Evolutionary conservation across 2,113 vertebrate species (phyloP).

Genomic region (Cyanoderma ruficeps): DNA sequence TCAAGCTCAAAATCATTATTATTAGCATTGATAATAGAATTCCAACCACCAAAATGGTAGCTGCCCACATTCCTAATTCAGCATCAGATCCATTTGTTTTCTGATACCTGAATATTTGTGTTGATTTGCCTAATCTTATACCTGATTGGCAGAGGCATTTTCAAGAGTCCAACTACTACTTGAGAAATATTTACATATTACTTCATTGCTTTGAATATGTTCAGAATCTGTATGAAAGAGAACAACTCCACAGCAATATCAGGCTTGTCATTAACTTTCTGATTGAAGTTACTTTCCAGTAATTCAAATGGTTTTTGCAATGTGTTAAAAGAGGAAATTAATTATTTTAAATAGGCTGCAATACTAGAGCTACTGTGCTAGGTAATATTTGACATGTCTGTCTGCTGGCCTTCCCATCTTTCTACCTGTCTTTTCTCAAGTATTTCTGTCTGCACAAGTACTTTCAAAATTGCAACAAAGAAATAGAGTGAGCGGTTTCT

Average conservation of each 20-base stretch:
- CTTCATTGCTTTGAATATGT: constrained; percentile 5
- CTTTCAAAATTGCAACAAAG: constrained; percentile 32
- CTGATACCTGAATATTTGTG: constrained; percentile 12
- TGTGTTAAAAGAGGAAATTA: background rate
- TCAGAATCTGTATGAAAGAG: constrained; percentile 25
- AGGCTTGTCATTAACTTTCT: background rate
- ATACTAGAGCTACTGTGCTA: background rate
- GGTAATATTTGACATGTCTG: background rate
- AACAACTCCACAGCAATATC: background rate
- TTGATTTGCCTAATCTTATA: constrained; percentile 3
- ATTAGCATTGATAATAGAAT: background rate
- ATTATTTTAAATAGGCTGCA: background rate
- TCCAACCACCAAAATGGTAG: background rate
- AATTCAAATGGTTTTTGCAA: constrained; percentile 15
- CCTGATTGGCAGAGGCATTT: constrained; percentile 22
- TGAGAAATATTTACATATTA: constrained; percentile 4
- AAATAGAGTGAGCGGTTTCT: constrained; percentile 37
- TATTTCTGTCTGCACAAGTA: background rate
- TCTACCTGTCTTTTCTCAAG: background rate
- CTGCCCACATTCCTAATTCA: background rate
- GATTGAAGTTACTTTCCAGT: background rate
- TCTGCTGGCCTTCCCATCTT: background rate
- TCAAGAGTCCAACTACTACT: background rate
- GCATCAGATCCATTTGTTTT: background rate
- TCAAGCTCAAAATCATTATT: background rate